Evolutionary conservation across 2,797 vertebrate species (phyloP).

Genomic region (Mus minutoides): DNA sequence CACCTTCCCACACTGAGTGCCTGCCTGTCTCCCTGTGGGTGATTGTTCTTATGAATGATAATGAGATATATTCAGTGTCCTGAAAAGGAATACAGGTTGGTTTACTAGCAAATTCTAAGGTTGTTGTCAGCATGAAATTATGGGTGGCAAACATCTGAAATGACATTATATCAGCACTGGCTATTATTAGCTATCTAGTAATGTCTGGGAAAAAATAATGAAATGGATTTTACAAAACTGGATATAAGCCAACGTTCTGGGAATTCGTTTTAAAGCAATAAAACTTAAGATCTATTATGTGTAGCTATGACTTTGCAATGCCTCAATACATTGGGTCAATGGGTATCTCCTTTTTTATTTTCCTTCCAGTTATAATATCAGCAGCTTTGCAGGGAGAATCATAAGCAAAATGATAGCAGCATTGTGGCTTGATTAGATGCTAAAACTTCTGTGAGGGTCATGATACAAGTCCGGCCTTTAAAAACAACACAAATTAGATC

Average conservation of each 20-base stretch:
- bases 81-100: neutral
- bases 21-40: neutral
- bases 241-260: neutral
- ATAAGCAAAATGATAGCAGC: neutral
- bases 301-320: neutral
- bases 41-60: neutral
- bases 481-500: constrained; percentile 14
- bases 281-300: neutral
- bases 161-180: neutral
- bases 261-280: constrained; percentile 35
- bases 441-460: neutral
- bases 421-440: neutral
- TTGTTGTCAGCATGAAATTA: neutral
- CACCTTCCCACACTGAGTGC: neutral
- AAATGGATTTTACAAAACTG: neutral
- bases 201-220: constrained; percentile 1
- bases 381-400: neutral
- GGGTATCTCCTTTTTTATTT: neutral
- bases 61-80: neutral
- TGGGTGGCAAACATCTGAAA: neutral
- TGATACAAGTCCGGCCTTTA: neutral
- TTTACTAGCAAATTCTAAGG: neutral
- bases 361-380: constrained; percentile 10
- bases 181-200: neutral
- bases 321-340: neutral